Evolutionary conservation across 2,797 vertebrate species (phyloP).

Genomic region (Brachyrhaphis roseni): DNA sequence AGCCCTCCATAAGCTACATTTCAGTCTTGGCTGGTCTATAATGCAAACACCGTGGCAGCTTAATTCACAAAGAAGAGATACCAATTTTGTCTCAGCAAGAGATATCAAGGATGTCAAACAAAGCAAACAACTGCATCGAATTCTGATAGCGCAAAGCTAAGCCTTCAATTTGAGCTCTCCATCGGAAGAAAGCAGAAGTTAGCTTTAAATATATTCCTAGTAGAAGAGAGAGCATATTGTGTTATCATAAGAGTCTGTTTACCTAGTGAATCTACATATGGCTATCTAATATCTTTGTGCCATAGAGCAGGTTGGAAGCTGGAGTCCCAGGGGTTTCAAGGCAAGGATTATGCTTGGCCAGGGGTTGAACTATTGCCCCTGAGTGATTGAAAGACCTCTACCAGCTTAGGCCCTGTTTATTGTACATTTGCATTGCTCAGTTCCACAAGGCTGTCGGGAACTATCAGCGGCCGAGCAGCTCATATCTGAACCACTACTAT

Average conservation of each 20-base stretch:
- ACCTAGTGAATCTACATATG: conserved; percentile 84
- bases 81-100: conserved; percentile 77
- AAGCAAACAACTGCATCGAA: conserved; percentile 80
- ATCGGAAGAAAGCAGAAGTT: conserved; percentile 70
- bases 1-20: conserved; percentile 39
- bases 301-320: conserved; percentile 74
- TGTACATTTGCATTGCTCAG: conserved; percentile 85
- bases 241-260: conserved; percentile 79
- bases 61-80: conserved; percentile 77
- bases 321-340: conserved; percentile 75
- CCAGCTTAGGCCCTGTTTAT: conserved; percentile 84
- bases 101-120: conserved; percentile 80
- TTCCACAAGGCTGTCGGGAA: conserved; percentile 72
- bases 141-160: conserved; percentile 73
- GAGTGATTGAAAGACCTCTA: conserved; percentile 84
- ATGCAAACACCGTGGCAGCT: conserved; percentile 74
- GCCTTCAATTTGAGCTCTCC: conserved; percentile 75
- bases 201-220: conserved; percentile 76
- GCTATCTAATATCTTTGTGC: conserved; percentile 84
- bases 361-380: conserved; percentile 84
- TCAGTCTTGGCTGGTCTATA: conserved; percentile 39
- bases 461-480: conserved; percentile 71
- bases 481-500: conserved; percentile 74
- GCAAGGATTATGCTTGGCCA: conserved; percentile 81
- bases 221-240: conserved; percentile 70